These are phyloP conservation scores for Trissolcus japonicus DNA, from an alignment of 2,888 invertebrate species.

Conservation along the genomic window DNA sequence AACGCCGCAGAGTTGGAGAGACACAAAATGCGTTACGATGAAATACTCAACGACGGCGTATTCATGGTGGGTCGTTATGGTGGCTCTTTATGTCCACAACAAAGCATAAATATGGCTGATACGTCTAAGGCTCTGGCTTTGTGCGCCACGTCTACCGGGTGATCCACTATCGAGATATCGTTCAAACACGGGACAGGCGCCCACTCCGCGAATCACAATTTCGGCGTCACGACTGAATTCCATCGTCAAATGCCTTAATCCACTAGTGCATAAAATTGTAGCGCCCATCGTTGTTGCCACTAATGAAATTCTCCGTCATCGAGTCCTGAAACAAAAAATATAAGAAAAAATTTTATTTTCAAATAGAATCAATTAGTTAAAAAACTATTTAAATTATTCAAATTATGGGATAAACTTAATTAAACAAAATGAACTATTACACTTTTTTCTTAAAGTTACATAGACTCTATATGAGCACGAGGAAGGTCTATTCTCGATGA, in stretches of 20 bases:
- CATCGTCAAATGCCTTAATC: conserved; percentile 31
- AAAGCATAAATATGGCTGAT: conserved; percentile 73
- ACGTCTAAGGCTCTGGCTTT: conserved; percentile 68
- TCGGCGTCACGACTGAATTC: conserved; percentile 47
- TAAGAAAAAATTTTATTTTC: not conserved
- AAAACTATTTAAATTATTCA: not conserved
- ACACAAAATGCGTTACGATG: conserved; percentile 67
- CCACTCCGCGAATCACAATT: conserved; percentile 46
- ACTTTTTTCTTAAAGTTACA: too few species aligned
- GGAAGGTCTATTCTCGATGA: too few species aligned
- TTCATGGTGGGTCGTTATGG: conserved; percentile 67
- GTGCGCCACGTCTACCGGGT: conserved; percentile 65
- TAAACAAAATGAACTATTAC: too few species aligned
- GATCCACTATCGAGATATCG: conserved; percentile 70
- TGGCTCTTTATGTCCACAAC: conserved; percentile 71
- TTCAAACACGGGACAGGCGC: conserved; percentile 64
- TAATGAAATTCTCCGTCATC: too few species aligned
- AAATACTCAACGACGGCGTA: conserved; percentile 70
- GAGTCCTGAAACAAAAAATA: conserved; percentile 4
- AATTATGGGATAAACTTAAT: too few species aligned
- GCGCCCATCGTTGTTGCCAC: not conserved
- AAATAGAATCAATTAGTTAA: not conserved
- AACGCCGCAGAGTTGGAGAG: conserved; percentile 59
- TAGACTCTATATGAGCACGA: too few species aligned
- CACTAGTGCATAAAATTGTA: conserved; percentile 14